These are phyloP conservation scores for Zaprionus gabonicus DNA, from an alignment of 1,140 invertebrate species.

Conservation along the genomic window DNA sequence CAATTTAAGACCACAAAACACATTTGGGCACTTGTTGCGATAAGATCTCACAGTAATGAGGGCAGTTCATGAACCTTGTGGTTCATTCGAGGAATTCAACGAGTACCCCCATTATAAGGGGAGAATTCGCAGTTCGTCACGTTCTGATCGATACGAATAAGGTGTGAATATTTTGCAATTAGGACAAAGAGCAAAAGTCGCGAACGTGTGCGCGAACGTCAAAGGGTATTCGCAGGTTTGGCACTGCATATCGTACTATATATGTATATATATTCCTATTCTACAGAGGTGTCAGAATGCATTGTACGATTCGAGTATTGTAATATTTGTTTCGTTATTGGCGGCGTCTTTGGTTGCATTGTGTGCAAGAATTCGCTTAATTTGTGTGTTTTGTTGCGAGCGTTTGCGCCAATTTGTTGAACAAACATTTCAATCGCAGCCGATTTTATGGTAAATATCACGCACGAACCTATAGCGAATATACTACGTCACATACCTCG, in stretches of 20 bases:
- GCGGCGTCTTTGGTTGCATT: constrained; percentile 50
- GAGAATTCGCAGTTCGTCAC: not conserved
- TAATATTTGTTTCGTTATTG: not conserved
- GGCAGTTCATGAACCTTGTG: constrained; percentile 36
- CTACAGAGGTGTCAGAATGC: constrained; percentile 45
- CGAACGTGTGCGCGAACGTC: not conserved
- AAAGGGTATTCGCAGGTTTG: constrained; percentile 1
- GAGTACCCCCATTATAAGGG: not conserved
- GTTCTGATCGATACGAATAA: not conserved
- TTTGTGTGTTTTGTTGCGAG: constrained; percentile 53
- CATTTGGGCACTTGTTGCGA: constrained; percentile 15
- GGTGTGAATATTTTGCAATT: constrained; percentile 6
- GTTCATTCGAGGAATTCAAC: not conserved
- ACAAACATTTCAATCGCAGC: constrained; percentile 60
- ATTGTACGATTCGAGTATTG: constrained; percentile 11
- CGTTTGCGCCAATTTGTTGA: constrained; percentile 72
- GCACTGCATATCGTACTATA: not conserved
- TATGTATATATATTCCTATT: not conserved
- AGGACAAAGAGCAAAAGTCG: constrained; percentile 2
- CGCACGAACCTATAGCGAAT: constrained; percentile 48
- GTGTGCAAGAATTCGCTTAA: constrained; percentile 68
- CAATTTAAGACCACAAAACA: not conserved
- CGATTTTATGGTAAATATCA: constrained; percentile 67
- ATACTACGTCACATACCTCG: not conserved
- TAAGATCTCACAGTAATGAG: constrained; percentile 8